phyloP scores from a whole-genome alignment of 2,888 invertebrate species.

The Lithophane semibrunnea region DNA sequence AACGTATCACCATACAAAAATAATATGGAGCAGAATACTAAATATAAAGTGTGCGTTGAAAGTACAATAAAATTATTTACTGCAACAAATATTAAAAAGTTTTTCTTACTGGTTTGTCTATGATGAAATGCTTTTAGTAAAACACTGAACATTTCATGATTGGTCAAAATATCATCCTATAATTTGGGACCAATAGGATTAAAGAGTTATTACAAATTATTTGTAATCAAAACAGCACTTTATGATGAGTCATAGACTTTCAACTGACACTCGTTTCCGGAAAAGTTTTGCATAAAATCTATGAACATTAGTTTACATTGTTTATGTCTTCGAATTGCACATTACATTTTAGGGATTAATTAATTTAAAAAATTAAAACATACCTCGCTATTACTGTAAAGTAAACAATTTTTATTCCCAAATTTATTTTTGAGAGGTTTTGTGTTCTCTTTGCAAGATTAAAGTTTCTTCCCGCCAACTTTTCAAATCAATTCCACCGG shows the following conservation, averaged over 20 bases:
- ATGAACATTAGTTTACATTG: conserved; percentile 78
- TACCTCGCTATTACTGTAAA: neutral
- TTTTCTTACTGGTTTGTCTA: conserved; percentile 45
- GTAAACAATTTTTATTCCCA: neutral
- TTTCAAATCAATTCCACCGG: conserved; percentile 89
- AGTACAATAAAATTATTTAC: neutral
- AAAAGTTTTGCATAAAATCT: conserved; percentile 82
- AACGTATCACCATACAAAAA: too few species aligned
- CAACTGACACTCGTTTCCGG: conserved; percentile 90
- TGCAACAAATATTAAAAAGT: neutral
- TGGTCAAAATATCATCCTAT: conserved; percentile 40
- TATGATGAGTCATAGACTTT: conserved; percentile 88
- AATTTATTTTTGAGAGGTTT: conserved; percentile 29
- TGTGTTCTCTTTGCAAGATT: conserved; percentile 41
- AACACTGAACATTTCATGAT: conserved; percentile 62
- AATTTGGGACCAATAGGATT: conserved; percentile 60
- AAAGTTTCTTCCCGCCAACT: conserved; percentile 81
- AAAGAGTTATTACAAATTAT: conserved; percentile 32
- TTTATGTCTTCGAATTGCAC: conserved; percentile 73
- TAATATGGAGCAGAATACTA: neutral
- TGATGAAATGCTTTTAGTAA: conserved; percentile 30
- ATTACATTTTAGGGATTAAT: conserved; percentile 38
- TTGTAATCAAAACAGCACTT: conserved; percentile 77
- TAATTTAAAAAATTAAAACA: neutral
- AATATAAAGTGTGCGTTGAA: too few species aligned